These are phyloP conservation scores for Zosterops lateralis DNA, from an alignment of 2,113 vertebrate species.

Conservation along the genomic window DNA sequence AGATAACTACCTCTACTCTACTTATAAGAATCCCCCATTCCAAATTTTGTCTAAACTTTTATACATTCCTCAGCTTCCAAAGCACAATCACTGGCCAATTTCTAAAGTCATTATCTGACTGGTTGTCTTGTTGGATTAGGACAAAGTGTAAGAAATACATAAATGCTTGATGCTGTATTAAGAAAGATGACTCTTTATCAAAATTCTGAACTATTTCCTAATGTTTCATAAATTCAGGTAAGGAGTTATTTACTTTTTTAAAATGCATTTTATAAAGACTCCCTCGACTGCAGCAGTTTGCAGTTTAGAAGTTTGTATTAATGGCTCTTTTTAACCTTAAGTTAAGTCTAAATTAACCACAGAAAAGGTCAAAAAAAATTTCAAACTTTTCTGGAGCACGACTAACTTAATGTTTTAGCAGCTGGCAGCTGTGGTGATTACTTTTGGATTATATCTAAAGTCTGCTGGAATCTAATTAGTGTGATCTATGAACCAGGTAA, in stretches of 20 bases:
- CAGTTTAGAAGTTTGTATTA: neutral
- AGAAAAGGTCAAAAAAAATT: conserved; percentile 22
- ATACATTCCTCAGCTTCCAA: neutral
- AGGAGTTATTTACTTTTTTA: neutral
- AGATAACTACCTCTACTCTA: neutral
- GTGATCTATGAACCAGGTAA: conserved; percentile 71
- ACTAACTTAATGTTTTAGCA: conserved; percentile 60
- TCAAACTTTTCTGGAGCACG: conserved; percentile 48
- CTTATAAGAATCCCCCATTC: neutral
- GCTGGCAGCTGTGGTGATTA: conserved; percentile 67
- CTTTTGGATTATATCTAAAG: conserved; percentile 63
- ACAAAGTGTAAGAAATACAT: neutral
- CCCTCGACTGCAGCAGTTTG: neutral
- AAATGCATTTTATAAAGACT: neutral
- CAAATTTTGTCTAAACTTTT: neutral
- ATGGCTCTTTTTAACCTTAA: neutral
- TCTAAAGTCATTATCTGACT: neutral
- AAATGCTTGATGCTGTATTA: neutral
- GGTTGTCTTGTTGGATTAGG: neutral
- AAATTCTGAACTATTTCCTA: neutral
- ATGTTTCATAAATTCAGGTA: neutral
- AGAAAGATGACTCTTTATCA: neutral
- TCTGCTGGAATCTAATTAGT: conserved; percentile 70
- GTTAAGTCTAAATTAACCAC: conserved; percentile 2
- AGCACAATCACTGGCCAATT: neutral